phyloP scores from a whole-genome alignment of 2,888 invertebrate species.

The Odontothrips loti region DNA sequence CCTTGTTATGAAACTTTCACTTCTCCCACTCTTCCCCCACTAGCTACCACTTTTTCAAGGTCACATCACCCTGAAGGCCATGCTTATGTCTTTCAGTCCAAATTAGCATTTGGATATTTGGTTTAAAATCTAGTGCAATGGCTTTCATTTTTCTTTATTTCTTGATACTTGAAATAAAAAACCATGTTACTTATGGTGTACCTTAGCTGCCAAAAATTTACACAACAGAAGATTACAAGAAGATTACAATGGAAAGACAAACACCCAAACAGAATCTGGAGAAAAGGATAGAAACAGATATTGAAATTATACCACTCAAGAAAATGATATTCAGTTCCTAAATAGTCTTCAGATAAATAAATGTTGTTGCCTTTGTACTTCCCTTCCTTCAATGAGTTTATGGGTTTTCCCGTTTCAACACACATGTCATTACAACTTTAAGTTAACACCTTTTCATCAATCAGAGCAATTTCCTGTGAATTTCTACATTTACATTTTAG shows the following conservation, averaged over 20 bases:
- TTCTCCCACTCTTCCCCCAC: constrained; percentile 12
- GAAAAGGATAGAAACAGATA: too few relatives aligned
- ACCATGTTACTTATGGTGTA: background rate
- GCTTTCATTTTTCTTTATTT: background rate
- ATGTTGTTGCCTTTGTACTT: background rate
- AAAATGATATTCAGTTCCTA: too few relatives aligned
- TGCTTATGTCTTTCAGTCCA: too few relatives aligned
- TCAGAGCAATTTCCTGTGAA: background rate
- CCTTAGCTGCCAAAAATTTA: background rate
- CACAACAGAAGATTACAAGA: background rate
- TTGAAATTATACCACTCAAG: too few relatives aligned
- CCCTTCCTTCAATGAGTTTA: background rate
- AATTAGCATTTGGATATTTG: too few relatives aligned
- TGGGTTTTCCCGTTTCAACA: background rate
- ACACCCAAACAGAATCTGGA: too few relatives aligned
- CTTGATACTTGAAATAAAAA: background rate
- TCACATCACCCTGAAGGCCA: background rate
- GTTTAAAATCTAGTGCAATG: too few relatives aligned
- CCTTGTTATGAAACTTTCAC: background rate
- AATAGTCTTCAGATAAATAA: too few relatives aligned
- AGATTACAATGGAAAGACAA: background rate
- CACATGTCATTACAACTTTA: background rate
- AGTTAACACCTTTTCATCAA: background rate
- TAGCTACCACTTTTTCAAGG: background rate
- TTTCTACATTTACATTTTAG: background rate